Percentiles rank a stretch among this genome's conserved stretches.
Conservation (phyloP, 2,888 invertebrate genomes). For the Acrobasis suavella region DNA sequence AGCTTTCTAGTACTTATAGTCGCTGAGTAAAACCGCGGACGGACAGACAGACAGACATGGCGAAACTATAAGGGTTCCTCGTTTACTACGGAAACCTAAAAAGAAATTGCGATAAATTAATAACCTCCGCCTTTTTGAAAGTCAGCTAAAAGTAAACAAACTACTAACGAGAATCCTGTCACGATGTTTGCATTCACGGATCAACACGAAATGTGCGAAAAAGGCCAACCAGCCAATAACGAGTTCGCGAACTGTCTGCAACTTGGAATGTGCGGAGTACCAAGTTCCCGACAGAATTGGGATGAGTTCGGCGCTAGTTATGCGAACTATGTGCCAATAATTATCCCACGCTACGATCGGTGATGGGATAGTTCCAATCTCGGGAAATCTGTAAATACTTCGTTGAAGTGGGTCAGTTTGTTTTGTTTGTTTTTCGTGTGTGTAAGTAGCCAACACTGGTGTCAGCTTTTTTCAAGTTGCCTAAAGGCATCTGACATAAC, state of each 20-base stretch:
- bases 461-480: too few species aligned
- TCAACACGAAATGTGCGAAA: slow-evolving; percentile 37
- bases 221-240: slow-evolving; percentile 51
- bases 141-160: background rate
- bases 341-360: slow-evolving; percentile 38
- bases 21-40: too few species aligned
- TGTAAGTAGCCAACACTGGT: too few species aligned
- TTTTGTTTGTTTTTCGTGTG: too few species aligned
- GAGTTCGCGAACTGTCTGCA: slow-evolving; percentile 53
- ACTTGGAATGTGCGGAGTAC: slow-evolving; percentile 56
- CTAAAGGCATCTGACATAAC: too few species aligned
- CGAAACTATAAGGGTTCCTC: too few species aligned
- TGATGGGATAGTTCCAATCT: slow-evolving; percentile 5
- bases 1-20: too few species aligned
- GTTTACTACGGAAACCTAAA: too few species aligned
- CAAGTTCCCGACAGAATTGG: slow-evolving; percentile 57
- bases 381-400: slow-evolving; percentile 8
- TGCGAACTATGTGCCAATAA: slow-evolving; percentile 50
- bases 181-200: slow-evolving; percentile 19
- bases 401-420: background rate
- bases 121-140: too few species aligned
- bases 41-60: too few species aligned
- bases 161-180: background rate
- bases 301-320: slow-evolving; percentile 44
- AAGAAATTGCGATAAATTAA: too few species aligned